phyloP scores from a whole-genome alignment of 2,113 vertebrate species.

The Pan paniscus region DNA sequence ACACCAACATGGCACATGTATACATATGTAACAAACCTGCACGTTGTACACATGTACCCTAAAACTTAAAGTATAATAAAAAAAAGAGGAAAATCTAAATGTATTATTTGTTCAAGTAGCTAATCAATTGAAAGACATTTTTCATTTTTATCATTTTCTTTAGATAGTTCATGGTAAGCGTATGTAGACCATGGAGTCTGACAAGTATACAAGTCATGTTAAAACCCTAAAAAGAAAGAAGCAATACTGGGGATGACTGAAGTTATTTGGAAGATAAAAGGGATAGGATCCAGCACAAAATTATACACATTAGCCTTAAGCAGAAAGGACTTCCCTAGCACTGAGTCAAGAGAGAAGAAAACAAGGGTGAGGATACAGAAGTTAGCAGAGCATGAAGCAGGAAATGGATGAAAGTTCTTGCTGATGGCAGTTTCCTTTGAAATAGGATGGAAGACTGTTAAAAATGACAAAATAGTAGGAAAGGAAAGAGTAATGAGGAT shows the following conservation, averaged over 20 bases:
- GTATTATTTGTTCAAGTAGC: not conserved
- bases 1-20: no score
- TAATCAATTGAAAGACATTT: constrained; percentile 26
- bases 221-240: constrained; percentile 30
- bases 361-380: constrained; percentile 25
- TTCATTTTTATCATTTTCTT: constrained; percentile 5
- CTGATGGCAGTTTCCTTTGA: constrained; percentile 31
- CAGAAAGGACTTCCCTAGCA: not conserved
- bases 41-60: no score
- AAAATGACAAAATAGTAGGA: constrained; percentile 24
- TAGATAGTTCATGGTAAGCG: not conserved
- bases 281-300: not conserved
- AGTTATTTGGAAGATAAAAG: not conserved
- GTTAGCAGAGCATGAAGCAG: not conserved
- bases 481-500: constrained; percentile 19
- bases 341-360: constrained; percentile 43
- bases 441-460: constrained; percentile 6
- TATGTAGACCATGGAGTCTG: not conserved
- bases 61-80: no score
- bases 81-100: not conserved
- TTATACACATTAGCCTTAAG: constrained; percentile 22
- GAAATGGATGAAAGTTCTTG: constrained; percentile 5
- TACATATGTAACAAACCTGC: no score
- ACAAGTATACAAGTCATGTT: constrained; percentile 21
- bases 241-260: constrained; percentile 9